Evolutionary conservation across 1,140 invertebrate species (phyloP).

Genomic region (Lutraria rhynchaena): DNA sequence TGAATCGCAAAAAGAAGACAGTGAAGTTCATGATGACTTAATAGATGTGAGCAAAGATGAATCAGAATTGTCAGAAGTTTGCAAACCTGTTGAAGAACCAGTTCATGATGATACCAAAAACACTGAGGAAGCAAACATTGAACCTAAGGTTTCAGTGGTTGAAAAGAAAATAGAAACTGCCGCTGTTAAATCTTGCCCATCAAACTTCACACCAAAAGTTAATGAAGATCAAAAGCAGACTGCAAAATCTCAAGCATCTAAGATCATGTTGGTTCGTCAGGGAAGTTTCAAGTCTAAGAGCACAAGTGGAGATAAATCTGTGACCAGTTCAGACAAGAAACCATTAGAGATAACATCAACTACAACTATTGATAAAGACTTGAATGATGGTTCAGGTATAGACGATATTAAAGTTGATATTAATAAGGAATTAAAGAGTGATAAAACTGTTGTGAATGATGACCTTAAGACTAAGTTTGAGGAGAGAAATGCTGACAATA

Average conservation of each 20-base stretch:
- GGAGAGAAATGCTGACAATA: not conserved
- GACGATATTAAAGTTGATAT: not conserved
- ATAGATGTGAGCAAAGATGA: not conserved
- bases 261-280: slow-evolving; percentile 50
- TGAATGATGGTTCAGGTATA: not conserved
- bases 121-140: no score
- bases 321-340: not conserved
- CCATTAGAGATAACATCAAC: not conserved
- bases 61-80: not conserved
- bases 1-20: not conserved
- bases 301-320: not conserved
- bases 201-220: slow-evolving; percentile 23
- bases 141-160: slow-evolving; percentile 2
- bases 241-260: slow-evolving; percentile 44
- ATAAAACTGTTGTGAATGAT: not conserved
- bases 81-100: no score
- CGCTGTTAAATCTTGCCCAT: slow-evolving; percentile 17
- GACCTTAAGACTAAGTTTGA: not conserved
- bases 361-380: not conserved
- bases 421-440: not conserved
- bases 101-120: no score
- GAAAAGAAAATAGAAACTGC: slow-evolving; percentile 43
- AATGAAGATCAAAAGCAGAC: slow-evolving; percentile 36
- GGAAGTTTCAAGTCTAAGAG: slow-evolving; percentile 23
- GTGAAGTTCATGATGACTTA: not conserved